Base-by-base conservation (phyloP, 2,888 invertebrate genomes). In the Theodoxus fluviatilis region DNA sequence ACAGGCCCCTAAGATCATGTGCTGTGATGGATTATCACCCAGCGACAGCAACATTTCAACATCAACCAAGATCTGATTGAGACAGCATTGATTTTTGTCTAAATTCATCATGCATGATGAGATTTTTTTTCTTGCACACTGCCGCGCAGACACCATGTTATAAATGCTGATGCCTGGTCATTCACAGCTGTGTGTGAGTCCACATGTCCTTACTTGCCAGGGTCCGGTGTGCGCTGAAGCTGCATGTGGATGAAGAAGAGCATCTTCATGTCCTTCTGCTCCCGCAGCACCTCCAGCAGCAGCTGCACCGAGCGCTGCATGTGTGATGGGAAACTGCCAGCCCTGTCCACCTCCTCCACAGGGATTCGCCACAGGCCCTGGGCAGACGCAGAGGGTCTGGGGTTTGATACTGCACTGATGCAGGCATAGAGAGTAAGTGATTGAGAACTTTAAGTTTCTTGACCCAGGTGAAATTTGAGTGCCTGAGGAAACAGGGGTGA, bases 301-400 rank as follows among this genome's bases (percentile, higher is more conserved):
- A 96, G 90, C 31, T 92, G 90, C 1, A 95, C 92, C 76, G 94
- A 94, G 71, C 94, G 91, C 75, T 92, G 93, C 92, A 97, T 94
- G 84, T 97, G 96, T 43, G 94, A 92, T 0, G 94, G 93, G 84
- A 98, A 94, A 75, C 94, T 94, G 2, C 97, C 97, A 0, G 95
- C 92, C 73, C 97, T 90, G 84, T 97, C 96, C 55, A 97, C 93
- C 89, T 98, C 97, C 71, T 91, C 91, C 1, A 92, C 91, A 0
- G 95, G 96, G 84, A 95, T 94, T 78, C 95, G 91, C 96, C 96
- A 97, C 70, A 97, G 93, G 64, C 95, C 93, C 92, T 93, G 77
- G 38, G 4, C 57, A 15, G 15, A 59, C 3, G 38, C 12, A 3
- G 37, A n/a, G n/a, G n/a, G n/a, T n/a, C 1, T 15, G 28, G 59